A percentile compares a stretch with the other conserved stretches of the same genome.
phyloP scores from a whole-genome alignment of 2,888 invertebrate species.

The Pachliopta kotzebuea region DNA sequence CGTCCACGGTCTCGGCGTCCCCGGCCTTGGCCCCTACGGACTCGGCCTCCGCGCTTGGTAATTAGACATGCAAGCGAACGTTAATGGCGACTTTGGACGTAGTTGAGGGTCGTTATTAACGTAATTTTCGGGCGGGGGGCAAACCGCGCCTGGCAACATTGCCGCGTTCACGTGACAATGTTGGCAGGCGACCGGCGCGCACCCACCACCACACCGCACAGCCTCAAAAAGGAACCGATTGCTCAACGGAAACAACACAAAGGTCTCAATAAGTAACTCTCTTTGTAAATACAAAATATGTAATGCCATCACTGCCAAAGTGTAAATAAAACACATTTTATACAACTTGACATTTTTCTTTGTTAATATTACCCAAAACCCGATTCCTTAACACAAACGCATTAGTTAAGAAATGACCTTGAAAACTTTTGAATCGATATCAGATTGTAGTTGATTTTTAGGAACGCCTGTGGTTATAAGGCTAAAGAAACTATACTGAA shows the following conservation, averaged over 20 bases:
- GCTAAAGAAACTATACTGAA: too few relatives aligned
- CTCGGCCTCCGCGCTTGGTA: slow-evolving; percentile 57
- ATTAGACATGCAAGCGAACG: slow-evolving; percentile 33
- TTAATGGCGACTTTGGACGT: slow-evolving; percentile 33
- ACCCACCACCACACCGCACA: slow-evolving; percentile 39
- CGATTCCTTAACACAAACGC: too few relatives aligned
- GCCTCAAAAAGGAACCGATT: slow-evolving; percentile 48
- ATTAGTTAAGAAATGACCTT: too few relatives aligned
- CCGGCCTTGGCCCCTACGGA: slow-evolving; percentile 20
- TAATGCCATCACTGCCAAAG: slow-evolving; percentile 79
- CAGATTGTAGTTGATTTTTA: too few relatives aligned
- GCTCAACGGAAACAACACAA: slow-evolving; percentile 53
- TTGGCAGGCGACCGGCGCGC: slow-evolving; percentile 12
- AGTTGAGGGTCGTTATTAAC: slow-evolving; percentile 33
- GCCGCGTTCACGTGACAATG: neutral
- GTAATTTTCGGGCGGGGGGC: slow-evolving; percentile 34
- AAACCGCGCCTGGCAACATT: slow-evolving; percentile 35
- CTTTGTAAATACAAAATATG: slow-evolving; percentile 70
- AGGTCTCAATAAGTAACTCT: slow-evolving; percentile 77
- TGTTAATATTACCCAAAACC: neutral
- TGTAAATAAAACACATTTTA: slow-evolving; percentile 72
- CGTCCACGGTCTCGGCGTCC: slow-evolving; percentile 27
- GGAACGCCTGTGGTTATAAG: too few relatives aligned
- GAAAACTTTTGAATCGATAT: too few relatives aligned
- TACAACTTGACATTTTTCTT: slow-evolving; percentile 11